A percentile compares a stretch with the other conserved stretches of the same genome.
phyloP scores from a whole-genome alignment of 2,113 vertebrate genomes.

The Odontesthes bonariensis region DNA sequence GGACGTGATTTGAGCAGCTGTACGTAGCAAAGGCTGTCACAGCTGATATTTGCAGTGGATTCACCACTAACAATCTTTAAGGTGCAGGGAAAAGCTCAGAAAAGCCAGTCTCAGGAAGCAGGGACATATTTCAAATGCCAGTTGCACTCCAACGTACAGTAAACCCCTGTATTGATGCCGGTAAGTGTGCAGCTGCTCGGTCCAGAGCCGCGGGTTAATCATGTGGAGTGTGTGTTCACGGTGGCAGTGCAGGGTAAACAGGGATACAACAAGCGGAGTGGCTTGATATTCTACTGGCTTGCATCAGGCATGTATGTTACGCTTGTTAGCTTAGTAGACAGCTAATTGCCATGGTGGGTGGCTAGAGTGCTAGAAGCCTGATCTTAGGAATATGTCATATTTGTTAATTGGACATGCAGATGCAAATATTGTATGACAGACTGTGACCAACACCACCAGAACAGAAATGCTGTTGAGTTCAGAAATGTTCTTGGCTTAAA shows the following conservation, averaged over 20 bases:
- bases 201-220: constrained; percentile 46
- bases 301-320: constrained; percentile 80
- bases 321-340: constrained; percentile 82
- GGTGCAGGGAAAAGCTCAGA: constrained; percentile 28
- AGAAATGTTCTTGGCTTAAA: constrained; percentile 79
- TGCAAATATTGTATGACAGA: constrained; percentile 80
- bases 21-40: constrained; percentile 29
- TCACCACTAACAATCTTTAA: constrained; percentile 47
- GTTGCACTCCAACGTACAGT: constrained; percentile 19
- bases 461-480: constrained; percentile 79
- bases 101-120: neutral
- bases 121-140: constrained; percentile 17
- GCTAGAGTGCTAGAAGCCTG: constrained; percentile 79
- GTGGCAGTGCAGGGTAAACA: constrained; percentile 52
- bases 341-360: constrained; percentile 83
- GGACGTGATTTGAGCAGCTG: constrained; percentile 60
- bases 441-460: constrained; percentile 74
- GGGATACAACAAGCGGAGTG: constrained; percentile 56
- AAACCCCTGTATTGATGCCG: constrained; percentile 1
- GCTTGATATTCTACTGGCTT: constrained; percentile 75
- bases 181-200: constrained; percentile 32
- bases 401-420: constrained; percentile 81
- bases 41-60: constrained; percentile 50
- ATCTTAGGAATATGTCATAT: constrained; percentile 81
- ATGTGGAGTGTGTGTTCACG: constrained; percentile 32